A percentile compares a stretch with the other conserved stretches of the same genome.
Conservation (phyloP, 2,113 vertebrate species). For the Phyllostomus hastatus region DNA sequence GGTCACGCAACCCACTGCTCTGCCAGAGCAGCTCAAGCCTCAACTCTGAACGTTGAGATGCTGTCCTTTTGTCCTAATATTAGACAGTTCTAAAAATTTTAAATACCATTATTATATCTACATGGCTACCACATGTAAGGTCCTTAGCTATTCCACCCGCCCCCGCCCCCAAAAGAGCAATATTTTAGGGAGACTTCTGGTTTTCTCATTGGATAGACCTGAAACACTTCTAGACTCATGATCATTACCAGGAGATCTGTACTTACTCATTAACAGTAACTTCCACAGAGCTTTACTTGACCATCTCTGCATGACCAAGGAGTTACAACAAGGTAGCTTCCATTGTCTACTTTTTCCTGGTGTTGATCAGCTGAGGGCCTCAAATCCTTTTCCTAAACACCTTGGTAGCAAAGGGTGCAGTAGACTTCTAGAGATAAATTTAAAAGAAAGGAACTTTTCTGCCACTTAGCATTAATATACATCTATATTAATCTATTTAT, state of each 20-base stretch:
- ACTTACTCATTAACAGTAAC: neutral
- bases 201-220: neutral
- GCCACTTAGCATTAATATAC: neutral
- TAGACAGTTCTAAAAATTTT: neutral
- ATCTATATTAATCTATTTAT: neutral
- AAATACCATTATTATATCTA: neutral
- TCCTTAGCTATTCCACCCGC: neutral
- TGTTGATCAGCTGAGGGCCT: neutral
- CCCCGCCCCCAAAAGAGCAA: accelerated
- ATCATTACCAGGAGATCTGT: neutral
- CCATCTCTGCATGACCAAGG: neutral
- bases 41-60: neutral
- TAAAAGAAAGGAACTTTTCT: neutral
- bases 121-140: neutral
- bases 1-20: no score
- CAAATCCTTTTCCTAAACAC: neutral
- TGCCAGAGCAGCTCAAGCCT: neutral
- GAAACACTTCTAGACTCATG: neutral
- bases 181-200: neutral
- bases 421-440: neutral
- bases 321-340: neutral
- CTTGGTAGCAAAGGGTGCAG: neutral
- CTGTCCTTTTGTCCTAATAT: neutral
- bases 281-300: neutral
- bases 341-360: neutral